Evolutionary conservation across 2,797 vertebrate genomes (phyloP), one percentile per base, ranked within the genome.

Genomic region (Triplophysa bombifrons): DNA sequence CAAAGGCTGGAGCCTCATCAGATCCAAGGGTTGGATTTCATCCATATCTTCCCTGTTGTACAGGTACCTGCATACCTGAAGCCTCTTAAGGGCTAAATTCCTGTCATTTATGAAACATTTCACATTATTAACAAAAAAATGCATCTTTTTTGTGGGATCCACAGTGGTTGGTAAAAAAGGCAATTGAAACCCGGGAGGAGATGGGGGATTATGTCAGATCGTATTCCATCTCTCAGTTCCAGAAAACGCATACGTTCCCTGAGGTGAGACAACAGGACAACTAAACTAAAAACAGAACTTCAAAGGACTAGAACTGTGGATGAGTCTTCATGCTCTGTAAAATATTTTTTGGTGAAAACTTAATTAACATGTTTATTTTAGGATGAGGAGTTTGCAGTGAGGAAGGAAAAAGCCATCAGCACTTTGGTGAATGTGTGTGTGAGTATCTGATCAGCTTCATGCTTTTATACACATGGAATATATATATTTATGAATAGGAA

Each of bases 11-110:
- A 99, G 84, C 98, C 97, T 11, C 97, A 99, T 93, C 97, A 99
- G 86, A 99, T 99, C 89, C 98, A 99, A 85, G 98, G 98, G 2
- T 85, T 99, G 89, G 98, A 99, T 87, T 99, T 99, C 84, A 99
- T 99, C 88, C 98, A 99, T 86, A 97, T 99, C 83, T 99, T 98
- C 82, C 98, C 98, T 10, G 97, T 99, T 73, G 90, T 99, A 41
- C 98, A 99, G 94, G 98, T 98, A 87, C 22, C 20, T 60, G 20
- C 17, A 30, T 16, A 56, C 38, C 34, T 13, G 16, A 30, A 1
- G 10, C 14, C 25, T 25, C 20, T 56, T 9, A 27, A 56, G 5
- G 4, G 34, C 34, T 38, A 38, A 41, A 41, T 10, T 2, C 9
- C 41, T 41, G 34, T 38, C 34, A 38, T 38, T 38, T 38, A 38